A percentile compares a stretch with the other conserved stretches of the same genome.
Evolutionary conservation across 2,888 invertebrate species (phyloP).

Genomic region (Amblyjoppa fuscipennis): DNA sequence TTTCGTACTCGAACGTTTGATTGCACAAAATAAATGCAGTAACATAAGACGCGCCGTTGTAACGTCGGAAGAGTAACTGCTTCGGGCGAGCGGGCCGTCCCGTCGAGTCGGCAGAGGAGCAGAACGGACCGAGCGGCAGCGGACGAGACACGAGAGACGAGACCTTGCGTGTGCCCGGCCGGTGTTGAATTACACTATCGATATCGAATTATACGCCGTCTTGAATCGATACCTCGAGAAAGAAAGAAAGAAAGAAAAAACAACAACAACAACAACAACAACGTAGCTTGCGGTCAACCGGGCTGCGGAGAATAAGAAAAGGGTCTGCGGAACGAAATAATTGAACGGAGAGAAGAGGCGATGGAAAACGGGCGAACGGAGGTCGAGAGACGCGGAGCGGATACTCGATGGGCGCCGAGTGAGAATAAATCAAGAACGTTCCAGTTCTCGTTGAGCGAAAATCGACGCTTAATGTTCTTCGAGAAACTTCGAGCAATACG

Average conservation of each 20-base stretch:
- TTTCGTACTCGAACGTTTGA: too few species aligned
- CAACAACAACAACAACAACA: too few species aligned
- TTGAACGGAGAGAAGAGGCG: slow-evolving; percentile 31
- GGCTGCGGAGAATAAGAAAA: slow-evolving; percentile 52
- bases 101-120: slow-evolving; percentile 38
- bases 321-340: slow-evolving; percentile 33
- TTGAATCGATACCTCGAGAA: slow-evolving; percentile 81
- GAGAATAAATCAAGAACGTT: slow-evolving; percentile 13
- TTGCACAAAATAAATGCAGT: neutral
- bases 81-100: slow-evolving; percentile 4
- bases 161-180: slow-evolving; percentile 76
- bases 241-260: slow-evolving; percentile 72
- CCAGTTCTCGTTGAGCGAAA: neutral
- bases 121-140: slow-evolving; percentile 12
- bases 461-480: neutral
- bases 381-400: neutral
- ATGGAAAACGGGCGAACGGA: slow-evolving; percentile 9
- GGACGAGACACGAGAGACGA: slow-evolving; percentile 59
- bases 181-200: slow-evolving; percentile 82
- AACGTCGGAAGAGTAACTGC: neutral
- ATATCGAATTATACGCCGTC: slow-evolving; percentile 85
- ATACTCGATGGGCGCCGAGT: slow-evolving; percentile 2
- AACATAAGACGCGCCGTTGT: neutral
- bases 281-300: slow-evolving; percentile 74
- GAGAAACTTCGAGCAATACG: neutral